phyloP scores from a whole-genome alignment of 2,888 invertebrate species.

The Oxyscelio sp. region DNA sequence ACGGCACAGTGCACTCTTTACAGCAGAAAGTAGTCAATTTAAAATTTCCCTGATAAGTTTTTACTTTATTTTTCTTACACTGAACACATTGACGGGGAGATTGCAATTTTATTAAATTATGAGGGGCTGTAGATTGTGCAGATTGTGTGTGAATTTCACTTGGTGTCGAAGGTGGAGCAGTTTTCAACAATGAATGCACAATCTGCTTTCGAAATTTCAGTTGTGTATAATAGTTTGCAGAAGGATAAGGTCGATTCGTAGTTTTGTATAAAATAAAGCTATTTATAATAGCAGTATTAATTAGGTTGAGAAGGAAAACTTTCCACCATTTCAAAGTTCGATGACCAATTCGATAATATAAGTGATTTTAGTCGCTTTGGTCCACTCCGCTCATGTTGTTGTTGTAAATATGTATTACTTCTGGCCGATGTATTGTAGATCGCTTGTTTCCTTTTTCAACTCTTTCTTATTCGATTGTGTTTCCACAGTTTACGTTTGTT shows the following conservation, averaged over 20 bases:
- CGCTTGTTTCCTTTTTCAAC: slow-evolving; percentile 50
- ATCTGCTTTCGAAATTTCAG: slow-evolving; percentile 16
- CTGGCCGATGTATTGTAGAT: slow-evolving; percentile 14
- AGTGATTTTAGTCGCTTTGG: slow-evolving; percentile 20
- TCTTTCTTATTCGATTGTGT: slow-evolving; percentile 32
- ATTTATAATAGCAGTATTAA: slow-evolving; percentile 32
- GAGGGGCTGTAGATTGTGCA: slow-evolving; percentile 3
- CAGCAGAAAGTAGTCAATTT: background rate
- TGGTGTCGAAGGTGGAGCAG: background rate
- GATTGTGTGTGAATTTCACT: background rate
- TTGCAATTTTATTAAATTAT: background rate
- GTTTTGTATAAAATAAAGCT: slow-evolving; percentile 35
- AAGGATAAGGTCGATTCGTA: slow-evolving; percentile 21
- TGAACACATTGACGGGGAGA: background rate
- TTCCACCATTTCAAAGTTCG: slow-evolving; percentile 34
- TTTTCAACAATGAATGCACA: slow-evolving; percentile 17
- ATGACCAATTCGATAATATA: slow-evolving; percentile 43
- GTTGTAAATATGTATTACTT: slow-evolving; percentile 39
- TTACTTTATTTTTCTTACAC: slow-evolving; percentile 24
- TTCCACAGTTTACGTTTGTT: slow-evolving; percentile 45
- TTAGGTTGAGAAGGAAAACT: slow-evolving; percentile 25
- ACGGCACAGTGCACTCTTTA: slow-evolving; percentile 2
- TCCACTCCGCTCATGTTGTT: slow-evolving; percentile 46
- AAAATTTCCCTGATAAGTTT: slow-evolving; percentile 18
- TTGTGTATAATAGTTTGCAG: slow-evolving; percentile 6